A percentile compares a stretch with the other conserved stretches of the same genome.
phyloP scores from a whole-genome alignment of 2,113 vertebrate species.

The Microcebus ravelobensis region DNA sequence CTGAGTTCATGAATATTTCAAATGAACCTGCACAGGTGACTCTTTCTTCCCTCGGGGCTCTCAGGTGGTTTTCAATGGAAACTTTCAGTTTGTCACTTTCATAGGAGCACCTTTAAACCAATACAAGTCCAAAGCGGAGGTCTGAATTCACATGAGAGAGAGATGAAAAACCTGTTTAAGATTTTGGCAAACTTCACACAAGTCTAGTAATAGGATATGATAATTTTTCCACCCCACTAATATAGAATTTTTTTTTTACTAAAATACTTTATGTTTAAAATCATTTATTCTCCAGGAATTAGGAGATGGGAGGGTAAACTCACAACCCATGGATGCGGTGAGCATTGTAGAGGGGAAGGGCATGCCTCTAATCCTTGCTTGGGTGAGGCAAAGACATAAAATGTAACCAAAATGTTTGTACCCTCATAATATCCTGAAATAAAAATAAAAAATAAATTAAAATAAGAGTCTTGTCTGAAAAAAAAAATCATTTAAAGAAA shows the following conservation, averaged over 20 bases:
- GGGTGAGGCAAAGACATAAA: too few relatives aligned
- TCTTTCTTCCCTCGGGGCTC: neutral
- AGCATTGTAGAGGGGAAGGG: too few relatives aligned
- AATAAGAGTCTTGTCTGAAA: too few relatives aligned
- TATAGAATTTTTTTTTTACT: neutral
- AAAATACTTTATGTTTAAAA: neutral
- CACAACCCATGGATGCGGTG: too few relatives aligned
- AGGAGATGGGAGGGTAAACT: too few relatives aligned
- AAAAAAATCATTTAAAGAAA: neutral
- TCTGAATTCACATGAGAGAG: neutral
- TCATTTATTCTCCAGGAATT: neutral
- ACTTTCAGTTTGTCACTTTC: neutral
- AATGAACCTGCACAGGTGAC: neutral
- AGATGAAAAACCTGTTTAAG: neutral
- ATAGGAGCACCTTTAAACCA: neutral
- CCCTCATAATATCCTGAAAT: too few relatives aligned
- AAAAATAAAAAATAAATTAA: too few relatives aligned
- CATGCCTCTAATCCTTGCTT: too few relatives aligned
- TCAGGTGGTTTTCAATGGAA: neutral
- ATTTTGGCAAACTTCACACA: neutral
- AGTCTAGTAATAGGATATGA: neutral
- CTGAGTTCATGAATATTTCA: slow-evolving; percentile 47
- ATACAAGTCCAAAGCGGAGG: neutral
- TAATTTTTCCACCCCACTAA: neutral
- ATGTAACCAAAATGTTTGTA: too few relatives aligned